Evolutionary conservation across 2,797 vertebrate genomes (phyloP).

Genomic region (Crenuchus spilurus): DNA sequence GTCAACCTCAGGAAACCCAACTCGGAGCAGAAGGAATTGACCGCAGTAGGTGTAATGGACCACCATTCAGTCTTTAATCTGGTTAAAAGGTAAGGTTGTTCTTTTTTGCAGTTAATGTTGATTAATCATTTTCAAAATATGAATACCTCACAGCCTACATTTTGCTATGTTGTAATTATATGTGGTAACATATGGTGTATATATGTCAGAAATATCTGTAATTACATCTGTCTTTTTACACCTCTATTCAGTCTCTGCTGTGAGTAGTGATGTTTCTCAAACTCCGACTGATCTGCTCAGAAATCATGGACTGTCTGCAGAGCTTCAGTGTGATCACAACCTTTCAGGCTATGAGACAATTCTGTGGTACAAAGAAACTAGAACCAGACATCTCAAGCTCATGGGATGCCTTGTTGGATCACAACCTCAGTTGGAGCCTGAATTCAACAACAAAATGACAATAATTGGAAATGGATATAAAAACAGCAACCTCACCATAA

Average conservation of each 20-base stretch:
- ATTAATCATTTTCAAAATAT: background rate
- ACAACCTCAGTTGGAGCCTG: background rate
- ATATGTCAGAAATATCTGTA: too few relatives aligned
- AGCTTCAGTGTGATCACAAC: slow-evolving; percentile 25
- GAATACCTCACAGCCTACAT: too few relatives aligned
- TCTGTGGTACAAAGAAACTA: slow-evolving; percentile 40
- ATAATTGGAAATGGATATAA: slow-evolving; percentile 8
- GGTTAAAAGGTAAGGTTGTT: slow-evolving; percentile 51
- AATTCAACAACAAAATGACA: background rate
- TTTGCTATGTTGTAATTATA: too few relatives aligned
- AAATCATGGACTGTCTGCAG: slow-evolving; percentile 5
- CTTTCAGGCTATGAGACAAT: slow-evolving; percentile 20
- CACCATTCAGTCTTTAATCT: slow-evolving; percentile 42
- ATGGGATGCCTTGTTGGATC: slow-evolving; percentile 14
- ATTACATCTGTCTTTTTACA: too few relatives aligned
- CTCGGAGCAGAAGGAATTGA: too few relatives aligned
- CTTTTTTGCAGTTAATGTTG: background rate
- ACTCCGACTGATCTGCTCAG: background rate
- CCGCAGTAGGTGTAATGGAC: too few relatives aligned
- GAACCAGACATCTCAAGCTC: background rate
- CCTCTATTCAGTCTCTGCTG: slow-evolving; percentile 2
- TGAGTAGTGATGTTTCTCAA: background rate
- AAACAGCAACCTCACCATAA: slow-evolving; percentile 14
- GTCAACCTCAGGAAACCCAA: too few relatives aligned
- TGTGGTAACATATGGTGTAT: too few relatives aligned